Base-by-base conservation (phyloP, 2,888 invertebrate species). In the Drosophila fulvimacula region DNA sequence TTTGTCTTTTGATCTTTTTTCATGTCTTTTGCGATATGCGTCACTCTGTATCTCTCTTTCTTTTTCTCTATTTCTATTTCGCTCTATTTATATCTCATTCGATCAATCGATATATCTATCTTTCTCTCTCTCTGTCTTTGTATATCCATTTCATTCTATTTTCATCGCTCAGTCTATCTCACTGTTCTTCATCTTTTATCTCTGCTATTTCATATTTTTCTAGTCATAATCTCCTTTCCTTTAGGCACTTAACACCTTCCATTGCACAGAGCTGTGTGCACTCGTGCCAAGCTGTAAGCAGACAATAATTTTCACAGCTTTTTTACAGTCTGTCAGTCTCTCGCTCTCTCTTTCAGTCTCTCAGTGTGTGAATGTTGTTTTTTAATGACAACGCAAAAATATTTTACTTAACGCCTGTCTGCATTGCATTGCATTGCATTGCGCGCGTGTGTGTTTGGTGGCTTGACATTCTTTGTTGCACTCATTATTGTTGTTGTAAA, bases 331-430 rank as follows among this genome's bases (percentile, higher is more conserved):
- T 36, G 44, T 15, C 11, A 24, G 30, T 13, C 30, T 13, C 36
- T 32, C 6, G 11, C 19, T 17, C 4, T n/a, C 5, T 36, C 5
- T 9, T 36, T 11, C 41, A 30, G 4, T n/a, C n/a, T 34, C n/a
- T 10, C 6, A 38, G 39, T 46, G 24, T 17, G 49, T 30, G 34
- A 21, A 42, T 32, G 17, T 58, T 44, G 4, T 42, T 65, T 74
- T 69, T 69, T 38, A 69, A 62, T 70, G 74, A 70, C 70, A 70
- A 63, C 60, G 65, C 55, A 55, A 59, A 63, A 69, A 64, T 71
- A 69, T 69, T 76, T 66, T 73, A 41, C 55, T 69, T 76, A 69
- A 76, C 73, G 76, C 73, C 69, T 63, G 66, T 58, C 63, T 66
- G 73, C 60, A 61, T 76, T 76, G 46, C 41, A 52, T 48, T 30